Conservation (phyloP, 1,140 invertebrate species). For the Anoplophora glabripennis region DNA sequence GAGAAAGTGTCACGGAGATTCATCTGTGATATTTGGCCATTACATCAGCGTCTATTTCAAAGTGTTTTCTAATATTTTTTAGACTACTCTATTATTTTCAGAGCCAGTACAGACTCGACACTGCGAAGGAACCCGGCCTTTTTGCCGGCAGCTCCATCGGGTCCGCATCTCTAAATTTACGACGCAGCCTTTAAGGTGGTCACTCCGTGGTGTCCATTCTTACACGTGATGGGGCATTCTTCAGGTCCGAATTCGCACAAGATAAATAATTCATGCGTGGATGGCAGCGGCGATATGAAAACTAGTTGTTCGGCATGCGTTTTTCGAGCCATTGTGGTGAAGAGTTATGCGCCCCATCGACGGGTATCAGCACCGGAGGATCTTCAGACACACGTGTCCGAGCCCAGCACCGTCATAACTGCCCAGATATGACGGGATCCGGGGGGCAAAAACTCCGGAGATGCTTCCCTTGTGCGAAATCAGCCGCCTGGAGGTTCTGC, state of each 20-base stretch:
- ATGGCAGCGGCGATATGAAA: conserved; percentile 6
- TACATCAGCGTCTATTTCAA: too few relatives aligned
- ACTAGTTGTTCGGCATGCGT: conserved; percentile 43
- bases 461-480: too few relatives aligned
- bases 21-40: too few relatives aligned
- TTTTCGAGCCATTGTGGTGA: conserved; percentile 42
- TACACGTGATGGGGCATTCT: conserved; percentile 8
- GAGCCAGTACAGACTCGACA: too few relatives aligned
- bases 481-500: too few relatives aligned
- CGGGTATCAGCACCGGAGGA: conserved; percentile 35
- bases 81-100: too few relatives aligned
- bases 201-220: conserved; percentile 10
- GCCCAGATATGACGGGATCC: conserved; percentile 27
- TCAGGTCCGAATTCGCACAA: conserved; percentile 3
- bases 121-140: too few relatives aligned
- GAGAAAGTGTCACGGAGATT: too few relatives aligned
- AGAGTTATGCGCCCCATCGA: conserved; percentile 39
- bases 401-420: conserved; percentile 32
- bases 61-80: too few relatives aligned
- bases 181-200: conserved; percentile 2
- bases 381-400: conserved; percentile 34
- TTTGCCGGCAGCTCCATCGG: too few relatives aligned
- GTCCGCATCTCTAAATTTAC: too few relatives aligned
- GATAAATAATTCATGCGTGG: conserved; percentile 9
- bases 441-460: conserved; percentile 8